phyloP scores from a whole-genome alignment of 2,113 vertebrate genomes.

The Atlantisia rogersi region DNA sequence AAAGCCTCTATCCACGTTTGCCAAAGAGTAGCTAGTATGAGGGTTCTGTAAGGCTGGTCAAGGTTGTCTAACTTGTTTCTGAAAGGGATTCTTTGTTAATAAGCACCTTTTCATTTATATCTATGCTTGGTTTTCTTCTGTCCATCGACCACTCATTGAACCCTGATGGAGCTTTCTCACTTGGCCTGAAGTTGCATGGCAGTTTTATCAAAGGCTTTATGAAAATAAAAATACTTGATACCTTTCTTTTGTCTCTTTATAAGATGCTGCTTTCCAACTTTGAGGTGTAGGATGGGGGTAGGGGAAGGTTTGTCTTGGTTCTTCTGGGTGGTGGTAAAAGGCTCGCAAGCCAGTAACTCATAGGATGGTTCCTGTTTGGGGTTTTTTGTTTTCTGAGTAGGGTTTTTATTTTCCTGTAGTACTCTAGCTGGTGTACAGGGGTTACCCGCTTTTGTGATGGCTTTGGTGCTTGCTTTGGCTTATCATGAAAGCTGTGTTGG shows the following conservation, averaged over 20 bases:
- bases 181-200: not conserved
- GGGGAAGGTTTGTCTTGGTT: not conserved
- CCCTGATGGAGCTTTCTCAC: not conserved
- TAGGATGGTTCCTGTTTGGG: too few relatives aligned
- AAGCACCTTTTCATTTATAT: not conserved
- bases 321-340: not conserved
- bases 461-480: not conserved
- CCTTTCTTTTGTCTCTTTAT: not conserved
- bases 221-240: not conserved
- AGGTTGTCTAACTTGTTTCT: not conserved
- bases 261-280: not conserved
- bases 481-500: not conserved
- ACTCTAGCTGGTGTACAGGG: not conserved
- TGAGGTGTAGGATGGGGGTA: not conserved
- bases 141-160: not conserved
- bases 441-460: fast-evolving
- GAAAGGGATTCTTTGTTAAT: not conserved
- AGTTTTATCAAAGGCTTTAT: not conserved
- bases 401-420: not conserved
- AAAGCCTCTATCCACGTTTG: not conserved
- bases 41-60: not conserved
- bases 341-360: not conserved
- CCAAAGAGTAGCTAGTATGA: not conserved
- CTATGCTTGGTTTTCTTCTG: not conserved
- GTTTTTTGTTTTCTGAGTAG: fast-evolving